Base-by-base conservation (phyloP, 64 coral and sea anemone genomes). In the Pachyseris speciosa region DNA sequence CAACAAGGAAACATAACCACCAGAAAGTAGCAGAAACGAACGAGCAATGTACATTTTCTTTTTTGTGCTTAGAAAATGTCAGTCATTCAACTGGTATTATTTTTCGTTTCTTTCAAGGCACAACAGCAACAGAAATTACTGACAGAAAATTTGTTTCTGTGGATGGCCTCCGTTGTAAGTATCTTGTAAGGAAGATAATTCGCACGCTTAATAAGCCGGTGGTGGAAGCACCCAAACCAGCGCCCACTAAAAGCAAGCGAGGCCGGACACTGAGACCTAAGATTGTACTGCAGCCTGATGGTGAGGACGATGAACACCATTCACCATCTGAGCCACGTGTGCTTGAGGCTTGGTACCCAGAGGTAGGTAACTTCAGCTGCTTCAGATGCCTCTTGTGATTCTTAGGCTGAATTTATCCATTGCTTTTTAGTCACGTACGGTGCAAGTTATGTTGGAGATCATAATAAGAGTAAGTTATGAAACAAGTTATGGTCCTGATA, bases 111-210 rank as follows among this genome's bases (percentile, higher is more conserved):
- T 51, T 29, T 86, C 27, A 55, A 99, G 97, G 97, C 31, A 99
- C 97, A 85, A 99, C 94, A 27, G 95, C 93, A 64, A 99, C 93
- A 67, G 97, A 99, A 86, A 95, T 99, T 3, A 95, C 91, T 36
- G 89, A 99, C 79, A 94, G 93, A 34, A 91, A 91, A 40, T 95
- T 95, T 78, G 94, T 99, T 30, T 93, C 72, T 33, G 67, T 52
- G 20, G 97, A 99, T 87, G 97, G 97, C 5, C 93, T 99, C 36
- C 86, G 78, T 22, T 89, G 85, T 13, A 91, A 99, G 63, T 99
- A 90, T 30, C 90, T 95, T 69, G 97, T 99, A 16, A 94, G 97
- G 4, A 99, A 99, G 69, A 92, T 83, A 19, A 74, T 99, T 13
- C 85, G 97, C 19, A 95, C 86, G 24, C 67, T 99, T 48, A 92